Evolutionary conservation across 2,797 vertebrate species (phyloP), one percentile per base, ranked within the genome.

Genomic region (Poecile montanus): DNA sequence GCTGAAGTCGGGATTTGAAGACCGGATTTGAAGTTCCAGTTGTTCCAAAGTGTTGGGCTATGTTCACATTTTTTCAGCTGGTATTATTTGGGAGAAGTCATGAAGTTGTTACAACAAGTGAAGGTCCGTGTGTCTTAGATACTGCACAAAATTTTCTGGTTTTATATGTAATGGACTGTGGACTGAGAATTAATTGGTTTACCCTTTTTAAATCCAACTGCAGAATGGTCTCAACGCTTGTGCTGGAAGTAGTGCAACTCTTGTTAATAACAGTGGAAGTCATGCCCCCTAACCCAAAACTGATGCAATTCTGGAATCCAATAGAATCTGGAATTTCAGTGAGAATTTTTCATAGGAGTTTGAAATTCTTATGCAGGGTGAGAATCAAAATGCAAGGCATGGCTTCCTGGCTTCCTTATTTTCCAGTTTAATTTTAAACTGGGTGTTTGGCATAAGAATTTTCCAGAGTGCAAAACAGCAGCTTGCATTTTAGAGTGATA

Each of bases 71-170:
- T 86, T 63, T 75, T 48, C 29, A 93, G 36, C 32, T 30, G 18
- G 8, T 47, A 56, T 44, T 70, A 75, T 65, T 29, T 20, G 47
- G 62, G 44, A 88, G 53, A 74, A 83, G 10, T 44, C 27, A 54
- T 34, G 30, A 53, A 6, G 9, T 66, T 87, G 21, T 47, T 21
- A n/a, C 36, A 44, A 65, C 3, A 80, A 48, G 27, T 48, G 44
- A 72, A 58, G 23, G 47, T 36, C 36, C 4, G 0, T 0, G 0
- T 48, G 20, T 54, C 29, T 79, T 21, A 30, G 30, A 15, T 56
- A 10, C 26, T 60, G 4, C 18, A 34, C 32, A 36, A 66, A 88
- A 65, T 26, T 0, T 2, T 63, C 20, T 73, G 40, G 71, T 93
- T 74, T 67, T 27, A 36, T 19, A 16, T 16, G 4, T 22, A 57